phyloP scores from a whole-genome alignment of 2,888 invertebrate genomes.

The Meiosimyza decipiens region DNA sequence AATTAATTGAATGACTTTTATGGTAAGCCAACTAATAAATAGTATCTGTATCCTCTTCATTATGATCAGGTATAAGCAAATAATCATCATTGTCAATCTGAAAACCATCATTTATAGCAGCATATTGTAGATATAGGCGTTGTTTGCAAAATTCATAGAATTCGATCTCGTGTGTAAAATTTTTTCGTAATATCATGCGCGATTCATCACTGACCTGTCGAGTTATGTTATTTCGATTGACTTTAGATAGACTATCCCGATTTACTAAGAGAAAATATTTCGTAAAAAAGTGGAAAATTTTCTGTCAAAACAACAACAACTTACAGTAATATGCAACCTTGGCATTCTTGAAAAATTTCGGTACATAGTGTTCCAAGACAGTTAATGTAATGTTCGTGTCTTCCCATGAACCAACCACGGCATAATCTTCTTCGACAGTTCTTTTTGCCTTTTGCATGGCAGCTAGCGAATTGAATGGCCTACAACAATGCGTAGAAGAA shows the following conservation, averaged over 20 bases:
- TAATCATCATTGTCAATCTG: slow-evolving; percentile 57
- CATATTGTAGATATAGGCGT: slow-evolving; percentile 81
- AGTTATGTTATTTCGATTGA: slow-evolving; percentile 77
- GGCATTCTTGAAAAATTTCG: slow-evolving; percentile 83
- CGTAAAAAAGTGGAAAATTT: neutral
- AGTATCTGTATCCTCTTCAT: slow-evolving; percentile 33
- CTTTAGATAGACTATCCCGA: slow-evolving; percentile 62
- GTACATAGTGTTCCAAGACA: slow-evolving; percentile 86
- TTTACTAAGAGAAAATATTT: neutral
- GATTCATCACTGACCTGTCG: slow-evolving; percentile 75
- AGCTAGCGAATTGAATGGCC: slow-evolving; percentile 85
- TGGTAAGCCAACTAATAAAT: neutral
- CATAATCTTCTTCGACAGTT: slow-evolving; percentile 86
- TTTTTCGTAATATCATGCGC: slow-evolving; percentile 82
- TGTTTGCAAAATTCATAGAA: slow-evolving; percentile 92
- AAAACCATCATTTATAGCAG: slow-evolving; percentile 71
- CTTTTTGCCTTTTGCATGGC: slow-evolving; percentile 86
- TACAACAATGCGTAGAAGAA: slow-evolving; percentile 57
- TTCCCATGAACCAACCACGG: slow-evolving; percentile 89
- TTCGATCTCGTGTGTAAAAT: slow-evolving; percentile 89
- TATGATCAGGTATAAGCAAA: slow-evolving; percentile 55
- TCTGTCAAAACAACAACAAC: slow-evolving; percentile 44
- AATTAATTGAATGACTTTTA: neutral
- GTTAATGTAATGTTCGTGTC: slow-evolving; percentile 86
- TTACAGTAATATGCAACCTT: slow-evolving; percentile 82